phyloP scores from a whole-genome alignment of 2,797 vertebrate species.

The Anniella stebbinsi region DNA sequence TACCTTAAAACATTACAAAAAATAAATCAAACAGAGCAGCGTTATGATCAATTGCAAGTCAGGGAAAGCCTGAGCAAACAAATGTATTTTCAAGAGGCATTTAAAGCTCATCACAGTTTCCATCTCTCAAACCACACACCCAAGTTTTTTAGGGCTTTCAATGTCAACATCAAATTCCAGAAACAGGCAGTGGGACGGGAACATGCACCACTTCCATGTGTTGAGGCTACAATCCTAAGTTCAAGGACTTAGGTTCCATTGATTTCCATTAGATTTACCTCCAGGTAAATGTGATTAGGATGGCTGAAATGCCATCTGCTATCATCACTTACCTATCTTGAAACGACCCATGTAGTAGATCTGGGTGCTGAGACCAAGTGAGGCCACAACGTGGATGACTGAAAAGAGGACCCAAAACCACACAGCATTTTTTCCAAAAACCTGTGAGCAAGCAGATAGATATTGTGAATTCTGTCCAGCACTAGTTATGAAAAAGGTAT shows the following conservation, averaged over 20 bases:
- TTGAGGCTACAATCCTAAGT: not conserved
- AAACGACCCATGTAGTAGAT: slow-evolving; percentile 87
- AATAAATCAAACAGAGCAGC: too few species aligned
- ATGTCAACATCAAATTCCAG: not conserved
- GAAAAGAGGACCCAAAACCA: slow-evolving; percentile 87
- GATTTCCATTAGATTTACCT: not conserved
- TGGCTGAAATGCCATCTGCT: too few species aligned
- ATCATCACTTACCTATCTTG: slow-evolving; percentile 80
- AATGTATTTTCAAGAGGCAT: too few species aligned
- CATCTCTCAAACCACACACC: too few species aligned
- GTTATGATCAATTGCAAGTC: too few species aligned
- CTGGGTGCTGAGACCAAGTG: slow-evolving; percentile 83
- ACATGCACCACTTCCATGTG: not conserved
- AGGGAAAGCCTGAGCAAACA: too few species aligned
- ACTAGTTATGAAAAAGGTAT: not conserved
- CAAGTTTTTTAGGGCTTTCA: too few species aligned
- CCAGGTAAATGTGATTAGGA: not conserved
- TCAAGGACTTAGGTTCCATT: not conserved
- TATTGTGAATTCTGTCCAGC: not conserved
- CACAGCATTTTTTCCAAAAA: slow-evolving; percentile 82
- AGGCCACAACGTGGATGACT: slow-evolving; percentile 79
- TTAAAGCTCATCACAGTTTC: too few species aligned
- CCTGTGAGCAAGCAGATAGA: slow-evolving; percentile 67
- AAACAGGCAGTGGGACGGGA: not conserved
- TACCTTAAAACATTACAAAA: too few species aligned